These are phyloP conservation scores for Carcharodon carcharias DNA, from an alignment of 2,797 vertebrate species.

Conservation along the genomic window DNA sequence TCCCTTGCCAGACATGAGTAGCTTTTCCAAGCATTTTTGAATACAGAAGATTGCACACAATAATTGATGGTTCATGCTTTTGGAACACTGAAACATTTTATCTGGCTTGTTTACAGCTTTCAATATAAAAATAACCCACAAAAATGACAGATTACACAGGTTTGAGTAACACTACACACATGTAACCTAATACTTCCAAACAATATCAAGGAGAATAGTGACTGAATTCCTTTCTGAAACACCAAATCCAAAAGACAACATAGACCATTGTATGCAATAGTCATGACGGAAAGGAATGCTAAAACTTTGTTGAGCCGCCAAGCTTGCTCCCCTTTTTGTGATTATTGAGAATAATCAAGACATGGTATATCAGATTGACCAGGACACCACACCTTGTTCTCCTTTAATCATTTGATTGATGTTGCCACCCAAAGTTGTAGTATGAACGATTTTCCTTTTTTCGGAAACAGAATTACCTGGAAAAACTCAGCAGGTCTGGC, in stretches of 20 bases:
- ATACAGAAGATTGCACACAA: neutral
- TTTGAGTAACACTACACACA: neutral
- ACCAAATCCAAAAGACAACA: neutral
- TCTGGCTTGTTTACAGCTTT: slow-evolving; percentile 40
- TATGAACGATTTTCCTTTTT: neutral
- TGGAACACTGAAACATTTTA: slow-evolving; percentile 37
- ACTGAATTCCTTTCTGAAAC: neutral
- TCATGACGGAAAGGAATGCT: neutral
- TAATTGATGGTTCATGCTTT: slow-evolving; percentile 37
- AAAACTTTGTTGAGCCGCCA: neutral
- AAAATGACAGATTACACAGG: neutral
- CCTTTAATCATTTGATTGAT: neutral
- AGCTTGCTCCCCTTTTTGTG: neutral
- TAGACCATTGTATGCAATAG: neutral
- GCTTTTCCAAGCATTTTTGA: slow-evolving; percentile 26
- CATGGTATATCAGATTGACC: neutral
- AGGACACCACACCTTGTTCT: neutral
- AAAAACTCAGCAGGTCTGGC: too few relatives aligned
- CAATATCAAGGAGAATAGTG: neutral
- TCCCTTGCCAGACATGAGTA: slow-evolving; percentile 36
- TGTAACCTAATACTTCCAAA: neutral
- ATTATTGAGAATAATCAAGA: neutral
- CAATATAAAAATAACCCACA: slow-evolving; percentile 40
- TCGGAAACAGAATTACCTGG: too few relatives aligned
- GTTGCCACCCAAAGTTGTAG: neutral